Percentiles rank a stretch among this genome's conserved stretches.
These are phyloP conservation scores for Chalcosyrphus nemorum DNA, from an alignment of 2,888 invertebrate species.

Conservation along the genomic window DNA sequence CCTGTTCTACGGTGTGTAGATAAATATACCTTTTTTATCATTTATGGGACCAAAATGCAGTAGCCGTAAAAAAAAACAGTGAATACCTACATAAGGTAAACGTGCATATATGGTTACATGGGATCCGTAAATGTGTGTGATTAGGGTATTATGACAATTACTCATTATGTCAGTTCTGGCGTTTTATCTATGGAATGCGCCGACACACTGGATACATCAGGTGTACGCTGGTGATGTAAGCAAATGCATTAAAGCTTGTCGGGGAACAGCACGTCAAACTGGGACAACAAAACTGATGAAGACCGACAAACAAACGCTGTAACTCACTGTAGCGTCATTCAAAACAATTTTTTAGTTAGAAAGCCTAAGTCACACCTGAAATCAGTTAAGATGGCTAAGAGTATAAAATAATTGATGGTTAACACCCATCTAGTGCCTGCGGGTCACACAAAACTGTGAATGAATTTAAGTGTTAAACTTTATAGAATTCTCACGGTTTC, in stretches of 20 bases:
- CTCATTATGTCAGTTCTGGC: background rate
- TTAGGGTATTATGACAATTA: background rate
- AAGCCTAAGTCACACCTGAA: too few species aligned
- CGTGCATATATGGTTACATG: background rate
- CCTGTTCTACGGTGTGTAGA: slow-evolving; percentile 3
- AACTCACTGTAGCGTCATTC: too few species aligned
- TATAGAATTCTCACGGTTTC: too few species aligned
- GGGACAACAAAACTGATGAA: too few species aligned
- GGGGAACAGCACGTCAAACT: background rate
- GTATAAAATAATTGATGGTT: too few species aligned
- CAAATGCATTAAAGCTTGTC: background rate
- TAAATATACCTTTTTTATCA: slow-evolving; percentile 16
- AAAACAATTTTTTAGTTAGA: too few species aligned
- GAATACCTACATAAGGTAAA: background rate
- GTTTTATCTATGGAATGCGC: background rate
- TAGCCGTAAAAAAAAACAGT: background rate
- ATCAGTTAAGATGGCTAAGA: too few species aligned
- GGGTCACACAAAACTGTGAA: too few species aligned
- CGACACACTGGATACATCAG: background rate
- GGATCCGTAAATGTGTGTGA: background rate
- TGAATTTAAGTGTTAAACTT: too few species aligned
- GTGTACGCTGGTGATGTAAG: background rate
- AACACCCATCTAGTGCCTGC: too few species aligned
- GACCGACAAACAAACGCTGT: too few species aligned
- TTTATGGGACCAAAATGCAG: slow-evolving; percentile 15